Base-by-base conservation (phyloP, 2,113 vertebrate species). In the Heliornis fulica region DNA sequence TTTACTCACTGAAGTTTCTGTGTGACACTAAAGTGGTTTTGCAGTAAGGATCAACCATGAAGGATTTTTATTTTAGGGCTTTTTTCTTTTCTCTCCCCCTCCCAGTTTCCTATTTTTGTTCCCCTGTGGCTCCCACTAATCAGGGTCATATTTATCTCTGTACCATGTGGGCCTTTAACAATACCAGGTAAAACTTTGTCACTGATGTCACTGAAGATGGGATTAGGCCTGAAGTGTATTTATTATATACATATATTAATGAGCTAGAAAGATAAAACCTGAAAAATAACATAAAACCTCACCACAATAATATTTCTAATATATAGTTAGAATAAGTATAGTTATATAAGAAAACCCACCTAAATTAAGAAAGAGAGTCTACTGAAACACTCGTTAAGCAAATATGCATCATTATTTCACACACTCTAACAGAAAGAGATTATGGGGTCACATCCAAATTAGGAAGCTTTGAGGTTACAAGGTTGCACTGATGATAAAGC, bases 371-470 rank as follows among this genome's bases (percentile, higher is more conserved):
- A 89, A 83, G 92, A 90, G 71, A 87, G 15, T 61, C 51, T 84
- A 14, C 75, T 90, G 78, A 96, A 96, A 65, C 68, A 85, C 46
- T 43, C 5, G 5, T 91, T 69, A 80, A 57, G 25, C 74, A 87
- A n/a, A 90, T 83, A 88, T 28, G 41, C 69, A 92, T 32, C 48
- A 65, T 94, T 87, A 79, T 90, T 92, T 93, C 23, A 89, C 74
- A 72, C 57, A 53, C 8, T 17, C 28, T 41, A 72, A 87, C 15
- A 68, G 48, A 93, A 59, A 53, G 53, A 94, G 91, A 75, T 61
- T 76, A 90, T 89, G 84, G 94, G 20, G 43, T 96, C 80, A 96
- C 56, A 54, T 76, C n/a, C 41, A 93, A 48, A 84, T 72, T 36
- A 83, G 93, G 85, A 89, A 34, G 19, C n/a, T 94, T 92, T 91